Evolutionary conservation across 2,113 vertebrate genomes (phyloP).

Genomic region (Sapayoa aenigma): DNA sequence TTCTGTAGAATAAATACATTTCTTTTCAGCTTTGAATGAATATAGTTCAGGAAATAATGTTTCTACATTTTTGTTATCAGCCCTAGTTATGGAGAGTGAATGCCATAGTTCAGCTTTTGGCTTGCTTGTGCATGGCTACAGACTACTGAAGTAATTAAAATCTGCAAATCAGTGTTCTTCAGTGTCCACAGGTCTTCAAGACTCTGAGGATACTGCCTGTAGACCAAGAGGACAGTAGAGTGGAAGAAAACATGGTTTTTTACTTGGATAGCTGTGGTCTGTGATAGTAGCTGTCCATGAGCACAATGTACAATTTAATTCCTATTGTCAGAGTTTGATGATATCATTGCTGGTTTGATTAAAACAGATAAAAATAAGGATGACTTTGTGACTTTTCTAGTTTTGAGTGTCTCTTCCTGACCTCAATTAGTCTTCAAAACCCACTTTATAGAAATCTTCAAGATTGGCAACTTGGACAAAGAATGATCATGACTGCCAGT

Average conservation of each 20-base stretch:
- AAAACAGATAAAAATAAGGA: neutral
- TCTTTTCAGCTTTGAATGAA: neutral
- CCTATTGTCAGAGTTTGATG: neutral
- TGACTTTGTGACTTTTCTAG: neutral
- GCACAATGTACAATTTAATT: neutral
- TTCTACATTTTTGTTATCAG: neutral
- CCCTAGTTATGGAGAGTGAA: neutral
- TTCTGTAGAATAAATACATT: neutral
- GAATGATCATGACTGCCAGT: neutral
- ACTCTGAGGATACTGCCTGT: neutral
- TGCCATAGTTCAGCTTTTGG: neutral
- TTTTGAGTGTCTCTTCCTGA: neutral
- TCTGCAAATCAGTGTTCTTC: neutral
- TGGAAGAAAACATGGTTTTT: neutral
- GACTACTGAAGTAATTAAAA: neutral
- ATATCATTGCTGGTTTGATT: neutral
- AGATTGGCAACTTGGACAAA: neutral
- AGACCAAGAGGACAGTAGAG: neutral
- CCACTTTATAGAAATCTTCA: neutral
- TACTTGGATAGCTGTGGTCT: neutral
- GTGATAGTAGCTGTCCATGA: neutral
- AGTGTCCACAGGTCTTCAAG: neutral
- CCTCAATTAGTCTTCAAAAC: neutral
- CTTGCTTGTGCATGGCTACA: neutral
- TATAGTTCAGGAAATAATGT: neutral